phyloP scores from a whole-genome alignment of 2,797 vertebrate species.

The Arnoldichthys spilopterus region DNA sequence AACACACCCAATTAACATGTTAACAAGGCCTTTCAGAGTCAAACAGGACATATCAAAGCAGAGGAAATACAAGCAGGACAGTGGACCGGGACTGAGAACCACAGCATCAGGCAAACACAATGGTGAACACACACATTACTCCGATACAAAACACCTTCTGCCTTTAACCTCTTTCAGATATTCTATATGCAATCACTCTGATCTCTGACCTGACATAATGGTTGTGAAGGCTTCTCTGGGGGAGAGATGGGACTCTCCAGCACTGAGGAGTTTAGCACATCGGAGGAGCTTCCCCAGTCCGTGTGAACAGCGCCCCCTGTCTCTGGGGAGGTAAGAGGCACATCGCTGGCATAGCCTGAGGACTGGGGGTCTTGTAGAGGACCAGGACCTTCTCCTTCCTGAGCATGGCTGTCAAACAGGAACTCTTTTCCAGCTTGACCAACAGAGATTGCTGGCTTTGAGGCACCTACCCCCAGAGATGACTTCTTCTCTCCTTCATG shows the following conservation, averaged over 20 bases:
- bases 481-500: slow-evolving; percentile 36
- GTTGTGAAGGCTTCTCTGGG: slow-evolving; percentile 59
- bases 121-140: background rate
- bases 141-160: background rate
- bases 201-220: slow-evolving; percentile 74
- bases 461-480: background rate
- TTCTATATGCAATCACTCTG: background rate
- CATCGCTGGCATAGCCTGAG: slow-evolving; percentile 79
- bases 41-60: too few relatives aligned
- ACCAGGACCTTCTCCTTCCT: slow-evolving; percentile 50
- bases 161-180: slow-evolving; percentile 9
- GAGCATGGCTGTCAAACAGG: slow-evolving; percentile 55
- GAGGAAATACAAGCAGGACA: too few relatives aligned
- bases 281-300: slow-evolving; percentile 80
- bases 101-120: slow-evolving; percentile 23
- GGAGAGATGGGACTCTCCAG: slow-evolving; percentile 74
- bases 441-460: slow-evolving; percentile 27
- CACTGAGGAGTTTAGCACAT: slow-evolving; percentile 75
- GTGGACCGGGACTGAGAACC: too few relatives aligned
- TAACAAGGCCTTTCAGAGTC: too few relatives aligned
- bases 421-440: slow-evolving; percentile 49
- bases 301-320: slow-evolving; percentile 73
- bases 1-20: too few relatives aligned
- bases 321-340: slow-evolving; percentile 78
- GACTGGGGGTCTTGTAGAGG: slow-evolving; percentile 58